Percentiles rank a stretch among this genome's conserved stretches.
These are phyloP conservation scores for Eupithecia vulgata DNA, from an alignment of 2,888 invertebrate species.

Conservation along the genomic window DNA sequence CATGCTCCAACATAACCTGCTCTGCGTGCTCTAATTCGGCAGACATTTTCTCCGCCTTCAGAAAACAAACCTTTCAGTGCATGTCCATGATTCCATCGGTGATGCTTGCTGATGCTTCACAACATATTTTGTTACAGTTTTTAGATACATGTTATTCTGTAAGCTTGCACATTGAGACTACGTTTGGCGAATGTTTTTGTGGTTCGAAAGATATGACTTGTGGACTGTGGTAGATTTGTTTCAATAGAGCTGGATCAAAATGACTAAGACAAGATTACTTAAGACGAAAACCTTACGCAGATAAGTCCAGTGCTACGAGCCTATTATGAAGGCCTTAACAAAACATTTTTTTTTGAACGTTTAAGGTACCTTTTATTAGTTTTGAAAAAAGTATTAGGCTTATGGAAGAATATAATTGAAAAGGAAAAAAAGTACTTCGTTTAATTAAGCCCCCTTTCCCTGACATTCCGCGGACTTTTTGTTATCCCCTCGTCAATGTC, in stretches of 20 bases:
- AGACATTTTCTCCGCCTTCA: constrained; percentile 82
- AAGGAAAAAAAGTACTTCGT: too few relatives aligned
- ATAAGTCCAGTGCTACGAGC: neutral
- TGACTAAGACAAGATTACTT: neutral
- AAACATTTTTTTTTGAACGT: too few relatives aligned
- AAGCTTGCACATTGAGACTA: constrained; percentile 34
- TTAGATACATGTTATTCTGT: constrained; percentile 55
- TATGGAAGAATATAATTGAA: too few relatives aligned
- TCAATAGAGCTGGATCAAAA: neutral
- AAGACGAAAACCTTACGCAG: neutral
- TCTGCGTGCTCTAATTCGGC: constrained; percentile 81
- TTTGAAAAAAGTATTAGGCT: too few relatives aligned
- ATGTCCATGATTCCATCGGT: constrained; percentile 60
- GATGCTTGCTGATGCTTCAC: constrained; percentile 67
- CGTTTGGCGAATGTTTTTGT: constrained; percentile 24
- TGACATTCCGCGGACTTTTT: too few relatives aligned
- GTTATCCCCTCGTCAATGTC: neutral
- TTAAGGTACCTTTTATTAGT: too few relatives aligned
- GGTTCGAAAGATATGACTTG: constrained; percentile 12
- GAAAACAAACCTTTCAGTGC: constrained; percentile 80
- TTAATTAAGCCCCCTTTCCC: too few relatives aligned
- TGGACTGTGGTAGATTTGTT: neutral
- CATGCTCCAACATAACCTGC: constrained; percentile 82
- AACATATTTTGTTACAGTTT: constrained; percentile 59
- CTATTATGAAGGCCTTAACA: too few relatives aligned